These are phyloP conservation scores for Caenorhabditis panamensis DNA, from an alignment of 2,888 invertebrate genomes.

Conservation along the genomic window DNA sequence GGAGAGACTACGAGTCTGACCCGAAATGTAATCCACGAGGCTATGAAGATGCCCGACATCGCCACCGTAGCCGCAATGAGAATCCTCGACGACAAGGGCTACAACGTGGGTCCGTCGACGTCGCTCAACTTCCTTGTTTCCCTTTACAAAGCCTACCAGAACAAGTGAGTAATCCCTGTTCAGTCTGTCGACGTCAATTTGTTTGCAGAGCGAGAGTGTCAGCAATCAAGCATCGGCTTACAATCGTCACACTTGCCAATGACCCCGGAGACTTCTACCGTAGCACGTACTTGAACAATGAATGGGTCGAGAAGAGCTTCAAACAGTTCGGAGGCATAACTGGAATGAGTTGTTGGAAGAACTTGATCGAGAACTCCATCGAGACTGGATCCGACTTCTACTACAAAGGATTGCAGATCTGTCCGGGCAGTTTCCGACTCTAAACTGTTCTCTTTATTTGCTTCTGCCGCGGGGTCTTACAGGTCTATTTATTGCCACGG, in stretches of 20 bases:
- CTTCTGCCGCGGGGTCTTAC: conserved; percentile 32
- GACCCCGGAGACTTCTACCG: conserved; percentile 71
- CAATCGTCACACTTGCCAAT: conserved; percentile 65
- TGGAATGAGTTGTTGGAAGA: conserved; percentile 68
- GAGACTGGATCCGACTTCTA: conserved; percentile 66
- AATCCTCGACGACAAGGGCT: conserved; percentile 59
- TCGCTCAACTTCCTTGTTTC: conserved; percentile 73
- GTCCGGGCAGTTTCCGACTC: conserved; percentile 40
- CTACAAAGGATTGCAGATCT: conserved; percentile 45
- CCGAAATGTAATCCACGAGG: conserved; percentile 73
- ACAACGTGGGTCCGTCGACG: conserved; percentile 69
- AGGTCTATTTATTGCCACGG: conserved; percentile 25
- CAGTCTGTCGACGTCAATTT: conserved; percentile 12
- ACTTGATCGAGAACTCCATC: conserved; percentile 64
- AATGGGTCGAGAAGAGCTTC: conserved; percentile 66
- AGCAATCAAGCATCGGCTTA: conserved; percentile 47
- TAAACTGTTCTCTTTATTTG: background rate
- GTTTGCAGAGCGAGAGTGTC: conserved; percentile 35
- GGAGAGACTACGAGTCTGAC: conserved; percentile 72
- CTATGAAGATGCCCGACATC: conserved; percentile 76
- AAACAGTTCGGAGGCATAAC: conserved; percentile 61
- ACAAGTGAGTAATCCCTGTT: conserved; percentile 44
- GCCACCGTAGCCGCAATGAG: conserved; percentile 75
- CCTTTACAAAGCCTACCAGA: conserved; percentile 63
- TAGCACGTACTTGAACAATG: conserved; percentile 66